Conservation (phyloP, 2,113 vertebrate genomes). For the Pristiophorus japonicus region DNA sequence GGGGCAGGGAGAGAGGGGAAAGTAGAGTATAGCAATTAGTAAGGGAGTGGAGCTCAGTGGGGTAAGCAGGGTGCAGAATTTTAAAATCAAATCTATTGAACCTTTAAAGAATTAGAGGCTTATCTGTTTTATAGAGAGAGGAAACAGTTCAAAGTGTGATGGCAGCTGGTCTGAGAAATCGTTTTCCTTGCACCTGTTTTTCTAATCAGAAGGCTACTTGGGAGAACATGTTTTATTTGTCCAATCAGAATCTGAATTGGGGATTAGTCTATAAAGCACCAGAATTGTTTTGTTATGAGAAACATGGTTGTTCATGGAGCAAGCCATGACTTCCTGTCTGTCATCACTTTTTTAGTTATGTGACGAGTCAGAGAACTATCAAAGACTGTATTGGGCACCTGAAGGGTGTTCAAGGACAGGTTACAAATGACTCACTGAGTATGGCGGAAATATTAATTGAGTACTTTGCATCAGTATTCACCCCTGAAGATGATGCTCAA, state of each 20-base stretch:
- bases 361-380: too few species aligned
- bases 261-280: not conserved
- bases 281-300: not conserved
- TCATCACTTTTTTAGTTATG: too few species aligned
- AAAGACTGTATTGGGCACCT: too few species aligned
- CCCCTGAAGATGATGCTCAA: too few species aligned
- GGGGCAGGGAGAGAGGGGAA: not conserved
- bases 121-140: not conserved
- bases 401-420: too few species aligned
- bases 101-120: not conserved
- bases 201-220: not conserved
- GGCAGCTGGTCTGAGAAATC: not conserved
- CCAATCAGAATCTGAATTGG: not conserved
- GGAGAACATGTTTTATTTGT: not conserved
- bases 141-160: not conserved
- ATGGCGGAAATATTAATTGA: too few species aligned
- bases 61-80: not conserved
- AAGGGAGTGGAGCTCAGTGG: too few species aligned
- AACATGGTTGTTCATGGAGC: not conserved
- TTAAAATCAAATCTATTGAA: not conserved
- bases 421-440: too few species aligned
- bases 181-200: not conserved
- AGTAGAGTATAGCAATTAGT: not conserved
- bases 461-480: too few species aligned
- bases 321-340: not conserved